Base-by-base conservation (phyloP, 2,113 vertebrate species). In the Triplophysa siluroides region DNA sequence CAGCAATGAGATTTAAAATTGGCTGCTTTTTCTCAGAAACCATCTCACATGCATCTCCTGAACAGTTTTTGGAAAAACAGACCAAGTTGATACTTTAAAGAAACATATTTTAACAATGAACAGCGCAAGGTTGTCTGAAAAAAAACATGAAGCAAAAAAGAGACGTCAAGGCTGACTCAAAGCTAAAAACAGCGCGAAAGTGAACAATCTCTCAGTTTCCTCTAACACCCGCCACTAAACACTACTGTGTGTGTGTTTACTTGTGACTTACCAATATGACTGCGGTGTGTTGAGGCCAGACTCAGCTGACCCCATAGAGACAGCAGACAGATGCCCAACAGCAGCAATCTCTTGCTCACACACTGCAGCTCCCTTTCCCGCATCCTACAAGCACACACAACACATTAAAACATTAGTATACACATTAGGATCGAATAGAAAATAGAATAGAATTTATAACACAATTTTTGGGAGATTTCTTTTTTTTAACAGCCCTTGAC, bases 271-370 rank as follows among this genome's bases (percentile, higher is more conserved):
- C 95, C 95, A 91, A 95, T 90, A 91, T 96, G 95, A 90, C 94
- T 96, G 85, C 95, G 93, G 90, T 95, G 94, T 24, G 90, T 89
- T 56, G 94, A 94, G 64, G 95, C 94, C 79, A 91, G 89, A 9
- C 91, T 93, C 90, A 96, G 90, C 84, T 94, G 92, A 91, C 94
- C 95, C 94, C 94, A 95, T 70, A 96, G 91, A 21, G 91, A 94
- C 90, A 93, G 89, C 91, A 96, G 91, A 90, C 94, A 96, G 88
- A 96, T 85, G 85, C 92, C 91, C 90, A 96, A 90, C 91, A 96
- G 91, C 23, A 96, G 91, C 85, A 92, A 87, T 92, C 92, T 92
- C 93, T 87, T 95, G 91, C 93, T 94, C 92, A 93, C 88, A 85
- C 91, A 94, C 89, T 88, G 93, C 81, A 94, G 80, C 81, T 95